A percentile compares a stretch with the other conserved stretches of the same genome.
These are phyloP conservation scores for Pomacea canaliculata DNA, from an alignment of 2,888 invertebrate genomes.

Conservation along the genomic window DNA sequence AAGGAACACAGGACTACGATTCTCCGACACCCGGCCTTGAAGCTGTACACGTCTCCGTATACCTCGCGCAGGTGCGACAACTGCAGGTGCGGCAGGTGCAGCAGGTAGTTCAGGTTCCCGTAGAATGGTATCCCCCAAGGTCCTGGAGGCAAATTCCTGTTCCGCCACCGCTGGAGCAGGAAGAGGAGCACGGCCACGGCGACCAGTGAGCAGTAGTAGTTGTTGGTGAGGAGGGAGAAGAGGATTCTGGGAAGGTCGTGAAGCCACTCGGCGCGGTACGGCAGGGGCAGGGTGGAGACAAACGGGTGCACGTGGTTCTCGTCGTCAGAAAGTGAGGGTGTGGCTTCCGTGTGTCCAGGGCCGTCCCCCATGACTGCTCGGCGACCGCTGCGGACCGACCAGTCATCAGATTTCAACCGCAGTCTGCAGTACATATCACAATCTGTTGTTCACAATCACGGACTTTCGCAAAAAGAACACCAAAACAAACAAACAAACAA, in stretches of 20 bases:
- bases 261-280: background rate
- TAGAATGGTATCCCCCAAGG: constrained; percentile 18
- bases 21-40: constrained; percentile 40
- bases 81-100: constrained; percentile 13
- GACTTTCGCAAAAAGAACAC: too few species aligned
- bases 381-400: too few species aligned
- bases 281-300: background rate
- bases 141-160: constrained; percentile 10
- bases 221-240: background rate
- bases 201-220: too few species aligned
- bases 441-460: too few species aligned
- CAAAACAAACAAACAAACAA: too few species aligned
- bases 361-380: too few species aligned
- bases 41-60: constrained; percentile 50
- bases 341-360: too few species aligned
- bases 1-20: constrained; percentile 50
- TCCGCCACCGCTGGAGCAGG: background rate
- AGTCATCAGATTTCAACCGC: too few species aligned
- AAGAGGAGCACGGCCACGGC: background rate
- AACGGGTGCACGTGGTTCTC: background rate
- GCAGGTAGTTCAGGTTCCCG: constrained; percentile 4
- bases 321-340: too few species aligned
- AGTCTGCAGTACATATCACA: too few species aligned
- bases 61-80: constrained; percentile 45
- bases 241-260: background rate